Base-by-base conservation (phyloP, 2,113 vertebrate genomes). In the Pterocles orientalis region DNA sequence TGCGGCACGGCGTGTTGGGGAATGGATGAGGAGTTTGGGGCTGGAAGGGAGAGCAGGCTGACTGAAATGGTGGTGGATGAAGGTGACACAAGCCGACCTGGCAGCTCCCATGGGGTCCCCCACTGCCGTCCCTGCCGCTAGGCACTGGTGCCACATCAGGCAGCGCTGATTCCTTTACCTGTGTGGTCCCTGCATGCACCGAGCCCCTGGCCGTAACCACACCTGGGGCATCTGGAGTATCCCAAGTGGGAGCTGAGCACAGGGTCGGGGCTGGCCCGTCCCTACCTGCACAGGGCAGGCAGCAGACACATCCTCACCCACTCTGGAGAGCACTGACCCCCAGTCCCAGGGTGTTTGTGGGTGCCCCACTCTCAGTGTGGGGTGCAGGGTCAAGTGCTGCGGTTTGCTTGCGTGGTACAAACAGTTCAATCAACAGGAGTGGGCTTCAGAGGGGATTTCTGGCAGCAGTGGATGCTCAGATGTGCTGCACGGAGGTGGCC, bases 371-470 rank as follows among this genome's bases (percentile, higher is more conserved):
- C 53, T 31, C 20, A 9, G 19, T 5, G 0, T 2, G 13, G 31
- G 2, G 14, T 21, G 10, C 28, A 26, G 45, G 33, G 39, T 64
- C 39, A 13, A 24, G 18, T 0, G 0, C 57, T 68, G 62, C 17
- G 0, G 43, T 73, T 53, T 10, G 2, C 31, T 12, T 2, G 17
- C 19, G 33, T 11, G 34, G 13, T 6, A 4, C 34, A 14, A 79
- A 33, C 0, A 0, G 6, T 8, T 26, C 20, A 0, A 0, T 29
- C 41, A 13, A 0, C 5, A 18, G 25, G 21, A 86, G 51, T 15
- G 41, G 43, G 17, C 26, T 14, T 61, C 24, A 48, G 58, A 48
- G 36, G 62, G 31, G 24, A n/a, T 54, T 83, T 58, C 84, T 88
- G 54, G 4, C 36, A 34, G 3, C 2, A 4, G 45, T 5, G 3